A percentile compares a stretch with the other conserved stretches of the same genome.
Evolutionary conservation across 2,888 invertebrate species (phyloP).

Genomic region (Diplolepis rosae): DNA sequence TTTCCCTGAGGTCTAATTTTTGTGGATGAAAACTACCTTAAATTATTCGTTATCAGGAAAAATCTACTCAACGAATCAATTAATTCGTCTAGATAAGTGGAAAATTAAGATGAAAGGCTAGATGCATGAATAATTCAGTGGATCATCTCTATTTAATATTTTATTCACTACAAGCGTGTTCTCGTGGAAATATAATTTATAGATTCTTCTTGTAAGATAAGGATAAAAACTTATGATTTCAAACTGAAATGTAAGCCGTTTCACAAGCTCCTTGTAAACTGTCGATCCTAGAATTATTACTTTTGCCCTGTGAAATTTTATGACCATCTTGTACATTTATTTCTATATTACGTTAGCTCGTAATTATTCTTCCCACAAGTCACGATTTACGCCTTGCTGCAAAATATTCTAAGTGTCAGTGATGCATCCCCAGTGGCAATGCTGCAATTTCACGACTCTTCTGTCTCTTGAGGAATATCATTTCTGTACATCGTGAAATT

Average conservation of each 20-base stretch:
- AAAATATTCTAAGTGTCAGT: background rate
- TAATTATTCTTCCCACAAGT: constrained; percentile 1
- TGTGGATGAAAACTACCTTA: too few species aligned
- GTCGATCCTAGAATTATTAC: background rate
- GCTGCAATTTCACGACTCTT: background rate
- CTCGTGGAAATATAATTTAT: background rate
- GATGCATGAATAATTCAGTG: too few species aligned
- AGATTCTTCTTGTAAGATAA: background rate
- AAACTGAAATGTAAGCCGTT: background rate
- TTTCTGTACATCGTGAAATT: constrained; percentile 1
- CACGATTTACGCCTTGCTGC: background rate
- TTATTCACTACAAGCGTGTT: too few species aligned
- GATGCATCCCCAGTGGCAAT: background rate
- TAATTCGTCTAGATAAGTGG: too few species aligned
- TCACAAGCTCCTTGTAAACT: background rate
- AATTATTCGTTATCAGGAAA: too few species aligned
- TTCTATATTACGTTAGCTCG: background rate
- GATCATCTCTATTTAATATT: too few species aligned
- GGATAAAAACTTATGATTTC: background rate
- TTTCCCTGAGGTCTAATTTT: too few species aligned
- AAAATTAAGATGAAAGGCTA: too few species aligned
- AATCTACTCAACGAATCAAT: too few species aligned
- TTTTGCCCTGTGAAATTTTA: background rate
- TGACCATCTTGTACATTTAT: background rate
- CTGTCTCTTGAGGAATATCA: background rate